Evolutionary conservation across 1,140 invertebrate species (phyloP), one percentile per base, ranked within the genome.

Genomic region (Neelides sp.): DNA sequence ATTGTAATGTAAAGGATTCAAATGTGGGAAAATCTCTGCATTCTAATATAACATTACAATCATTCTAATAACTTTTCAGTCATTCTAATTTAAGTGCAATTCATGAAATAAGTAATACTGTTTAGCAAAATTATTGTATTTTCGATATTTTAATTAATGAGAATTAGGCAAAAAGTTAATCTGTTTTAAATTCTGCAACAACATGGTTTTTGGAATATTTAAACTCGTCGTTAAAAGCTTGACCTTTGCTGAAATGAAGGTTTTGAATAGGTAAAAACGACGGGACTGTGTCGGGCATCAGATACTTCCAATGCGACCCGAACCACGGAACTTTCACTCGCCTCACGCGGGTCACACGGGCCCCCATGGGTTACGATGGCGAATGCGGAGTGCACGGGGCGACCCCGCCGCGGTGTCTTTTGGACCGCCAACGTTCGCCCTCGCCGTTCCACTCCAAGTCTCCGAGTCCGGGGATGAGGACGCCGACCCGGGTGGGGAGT

Each of bases 321-420:
- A 90, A 90, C 62, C 78, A 82, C 27, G 94, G 94, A 5, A 83
- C 97, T 22, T 98, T 97, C 68, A 91, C 91, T 26, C 77, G 89
- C 1, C 72, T 94, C 20, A 87, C 84, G 23, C 79, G 90, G 58
- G 71, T 95, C n/a, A 87, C 86, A 5, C 73, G 80, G 54, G 69
- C 76, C 50, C 84, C 83, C 2, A 64, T 82, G 19, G n/a, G 12
- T 27, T 17, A 24, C 8, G 42, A 40, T 4, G 32, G 32, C 10
- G 12, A 40, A 15, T 5, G 32, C n/a, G 19, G 5, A 28, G 19
- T 41, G 15, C 35, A 44, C 26, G 19, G 40, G 17, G 12, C 10
- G 3, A 32, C 23, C 20, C 34, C 17, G 23, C 28, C 34, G 7
- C 32, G 30, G 23, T 45, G 35, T 39, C 26, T 42, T 13, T 10